phyloP scores from a whole-genome alignment of 35 echinoderm and acorn worm species.

The Stichopus chloronotus region DNA sequence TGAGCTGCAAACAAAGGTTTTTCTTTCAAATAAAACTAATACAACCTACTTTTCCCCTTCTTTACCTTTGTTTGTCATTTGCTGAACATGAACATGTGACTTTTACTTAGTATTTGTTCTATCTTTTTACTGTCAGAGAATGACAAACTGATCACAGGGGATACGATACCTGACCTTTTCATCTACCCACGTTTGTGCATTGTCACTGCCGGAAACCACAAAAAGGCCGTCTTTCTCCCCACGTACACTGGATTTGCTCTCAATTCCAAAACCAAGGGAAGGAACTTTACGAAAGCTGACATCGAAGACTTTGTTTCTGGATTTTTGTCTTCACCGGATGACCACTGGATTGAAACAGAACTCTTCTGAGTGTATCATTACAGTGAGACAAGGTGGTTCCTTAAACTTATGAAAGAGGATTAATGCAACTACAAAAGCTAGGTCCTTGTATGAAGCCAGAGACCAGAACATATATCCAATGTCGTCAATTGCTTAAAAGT shows the following conservation, averaged over 20 bases:
- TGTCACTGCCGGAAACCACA: constrained; percentile 70
- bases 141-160: constrained; percentile 64
- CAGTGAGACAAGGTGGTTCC: too few species aligned
- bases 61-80: too few species aligned
- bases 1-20: too few species aligned
- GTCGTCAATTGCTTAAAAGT: background rate
- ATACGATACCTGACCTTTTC: constrained; percentile 78
- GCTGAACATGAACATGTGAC: too few species aligned
- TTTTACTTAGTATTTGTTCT: too few species aligned
- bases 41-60: too few species aligned
- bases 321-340: constrained; percentile 69
- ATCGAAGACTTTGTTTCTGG: constrained; percentile 67
- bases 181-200: constrained; percentile 93
- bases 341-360: constrained; percentile 77
- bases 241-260: constrained; percentile 58
- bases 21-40: too few species aligned
- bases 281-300: constrained; percentile 52
- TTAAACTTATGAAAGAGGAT: too few species aligned
- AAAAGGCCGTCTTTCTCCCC: constrained; percentile 83
- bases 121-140: constrained; percentile 55
- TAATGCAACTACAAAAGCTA: too few species aligned
- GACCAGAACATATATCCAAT: too few species aligned
- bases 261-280: constrained; percentile 42
- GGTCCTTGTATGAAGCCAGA: too few species aligned
- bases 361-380: constrained; percentile 60